Conservation (phyloP, 2,113 vertebrate species). For the Limnothrissa miodon region DNA sequence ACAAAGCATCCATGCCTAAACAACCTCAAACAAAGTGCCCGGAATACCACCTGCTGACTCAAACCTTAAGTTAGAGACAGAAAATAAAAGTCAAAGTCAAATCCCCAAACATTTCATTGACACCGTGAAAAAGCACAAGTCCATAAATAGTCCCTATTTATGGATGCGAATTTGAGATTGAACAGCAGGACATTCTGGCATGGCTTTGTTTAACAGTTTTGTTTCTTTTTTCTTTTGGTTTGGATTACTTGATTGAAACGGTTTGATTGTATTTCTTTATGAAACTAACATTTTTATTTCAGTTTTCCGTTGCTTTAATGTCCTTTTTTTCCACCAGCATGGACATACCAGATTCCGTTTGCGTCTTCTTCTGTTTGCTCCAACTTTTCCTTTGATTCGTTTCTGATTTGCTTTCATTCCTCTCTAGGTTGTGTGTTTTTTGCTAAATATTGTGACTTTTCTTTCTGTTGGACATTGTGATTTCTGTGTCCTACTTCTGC, state of each 20-base stretch:
- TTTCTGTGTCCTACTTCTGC: constrained; percentile 69
- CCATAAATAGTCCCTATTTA: constrained; percentile 46
- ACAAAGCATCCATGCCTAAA: constrained; percentile 75
- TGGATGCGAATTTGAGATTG: constrained; percentile 33
- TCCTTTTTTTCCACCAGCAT: constrained; percentile 80
- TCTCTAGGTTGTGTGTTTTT: constrained; percentile 76
- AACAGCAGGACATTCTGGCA: constrained; percentile 78
- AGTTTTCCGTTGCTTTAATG: constrained; percentile 78
- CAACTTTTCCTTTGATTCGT: constrained; percentile 74
- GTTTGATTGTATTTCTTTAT: constrained; percentile 71
- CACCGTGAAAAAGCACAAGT: constrained; percentile 41
- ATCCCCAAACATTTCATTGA: constrained; percentile 34
- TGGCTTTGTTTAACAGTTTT: constrained; percentile 76
- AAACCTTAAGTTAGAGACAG: constrained; percentile 54
- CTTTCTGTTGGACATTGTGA: constrained; percentile 73
- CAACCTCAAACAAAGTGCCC: constrained; percentile 73
- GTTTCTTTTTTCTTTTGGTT: constrained; percentile 69
- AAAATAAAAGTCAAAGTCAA: constrained; percentile 50
- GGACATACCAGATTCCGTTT: constrained; percentile 80
- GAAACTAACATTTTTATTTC: constrained; percentile 75
- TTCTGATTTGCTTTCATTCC: constrained; percentile 77
- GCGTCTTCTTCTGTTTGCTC: constrained; percentile 75
- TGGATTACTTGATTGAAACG: constrained; percentile 63
- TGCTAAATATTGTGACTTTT: constrained; percentile 66
- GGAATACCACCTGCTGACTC: constrained; percentile 76